phyloP scores from a whole-genome alignment of 1,140 invertebrate species.

The Goniozus legneri region DNA sequence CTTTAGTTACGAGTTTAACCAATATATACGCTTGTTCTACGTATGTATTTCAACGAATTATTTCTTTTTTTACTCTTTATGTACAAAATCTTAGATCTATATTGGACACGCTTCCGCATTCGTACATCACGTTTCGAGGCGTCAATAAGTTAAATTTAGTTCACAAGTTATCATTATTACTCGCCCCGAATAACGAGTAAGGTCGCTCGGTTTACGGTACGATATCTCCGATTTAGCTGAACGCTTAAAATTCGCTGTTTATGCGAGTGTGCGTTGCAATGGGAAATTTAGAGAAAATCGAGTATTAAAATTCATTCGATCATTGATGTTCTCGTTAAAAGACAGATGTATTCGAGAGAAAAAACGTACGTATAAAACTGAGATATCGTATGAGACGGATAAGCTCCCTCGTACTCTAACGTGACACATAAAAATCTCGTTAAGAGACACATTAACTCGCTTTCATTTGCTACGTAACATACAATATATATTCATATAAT shows the following conservation, averaged over 20 bases:
- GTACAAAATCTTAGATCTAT: conserved; percentile 45
- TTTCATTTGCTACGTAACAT: conserved; percentile 52
- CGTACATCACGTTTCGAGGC: conserved; percentile 37
- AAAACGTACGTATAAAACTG: too few relatives aligned
- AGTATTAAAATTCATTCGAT: too few relatives aligned
- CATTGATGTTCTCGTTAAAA: too few relatives aligned
- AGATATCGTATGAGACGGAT: conserved; percentile 29
- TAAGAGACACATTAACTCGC: conserved; percentile 45
- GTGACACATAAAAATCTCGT: conserved; percentile 46
- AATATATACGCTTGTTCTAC: conserved; percentile 3
- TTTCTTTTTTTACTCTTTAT: conserved; percentile 33
- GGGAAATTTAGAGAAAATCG: not conserved
- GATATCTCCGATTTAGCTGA: conserved; percentile 22
- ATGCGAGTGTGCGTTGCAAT: conserved; percentile 16
- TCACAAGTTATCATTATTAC: conserved; percentile 34
- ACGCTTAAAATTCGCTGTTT: conserved; percentile 8
- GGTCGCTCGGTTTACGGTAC: conserved; percentile 2
- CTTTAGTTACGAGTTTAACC: not conserved
- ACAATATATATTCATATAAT: conserved; percentile 51
- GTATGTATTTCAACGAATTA: conserved; percentile 22
- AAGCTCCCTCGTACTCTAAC: conserved; percentile 15
- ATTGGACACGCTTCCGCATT: conserved; percentile 40
- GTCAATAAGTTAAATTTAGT: conserved; percentile 47
- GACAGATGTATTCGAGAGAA: too few relatives aligned
- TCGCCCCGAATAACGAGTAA: conserved; percentile 30